phyloP scores from a whole-genome alignment of 2,888 invertebrate species.

The Limenitis camilla region DNA sequence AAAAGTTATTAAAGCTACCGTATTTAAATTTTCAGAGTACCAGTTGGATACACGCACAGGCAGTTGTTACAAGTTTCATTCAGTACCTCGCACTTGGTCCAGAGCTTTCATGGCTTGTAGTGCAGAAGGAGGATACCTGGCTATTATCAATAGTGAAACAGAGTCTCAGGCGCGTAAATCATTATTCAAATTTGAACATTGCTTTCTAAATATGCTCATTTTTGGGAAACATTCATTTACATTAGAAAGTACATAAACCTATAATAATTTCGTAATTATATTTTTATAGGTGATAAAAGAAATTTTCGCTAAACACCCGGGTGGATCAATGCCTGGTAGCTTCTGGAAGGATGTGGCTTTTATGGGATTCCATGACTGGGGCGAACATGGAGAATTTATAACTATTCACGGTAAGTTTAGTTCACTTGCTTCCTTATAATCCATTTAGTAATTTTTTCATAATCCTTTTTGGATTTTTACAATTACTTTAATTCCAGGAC shows the following conservation, averaged over 20 bases:
- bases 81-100: slow-evolving; percentile 34
- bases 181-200: too few relatives aligned
- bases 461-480: too few relatives aligned
- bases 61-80: slow-evolving; percentile 49
- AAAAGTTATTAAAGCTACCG: too few relatives aligned
- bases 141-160: slow-evolving; percentile 38
- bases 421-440: too few relatives aligned
- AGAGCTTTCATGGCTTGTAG: slow-evolving; percentile 41
- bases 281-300: slow-evolving; percentile 25
- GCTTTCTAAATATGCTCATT: too few relatives aligned
- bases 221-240: too few relatives aligned
- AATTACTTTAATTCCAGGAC: slow-evolving; percentile 29
- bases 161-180: slow-evolving; percentile 21
- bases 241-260: too few relatives aligned
- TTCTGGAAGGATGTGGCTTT: slow-evolving; percentile 31
- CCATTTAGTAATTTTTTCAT: too few relatives aligned
- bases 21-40: slow-evolving; percentile 33
- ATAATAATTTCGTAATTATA: not conserved
- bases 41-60: slow-evolving; percentile 32
- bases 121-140: slow-evolving; percentile 43
- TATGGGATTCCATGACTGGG: slow-evolving; percentile 31
- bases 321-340: slow-evolving; percentile 24
- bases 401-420: slow-evolving; percentile 24
- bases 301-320: slow-evolving; percentile 28
- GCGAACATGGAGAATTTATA: slow-evolving; percentile 29